Base-by-base conservation (phyloP, 92 coral and sea anemone species). In the Parazoanthus darwini region DNA sequence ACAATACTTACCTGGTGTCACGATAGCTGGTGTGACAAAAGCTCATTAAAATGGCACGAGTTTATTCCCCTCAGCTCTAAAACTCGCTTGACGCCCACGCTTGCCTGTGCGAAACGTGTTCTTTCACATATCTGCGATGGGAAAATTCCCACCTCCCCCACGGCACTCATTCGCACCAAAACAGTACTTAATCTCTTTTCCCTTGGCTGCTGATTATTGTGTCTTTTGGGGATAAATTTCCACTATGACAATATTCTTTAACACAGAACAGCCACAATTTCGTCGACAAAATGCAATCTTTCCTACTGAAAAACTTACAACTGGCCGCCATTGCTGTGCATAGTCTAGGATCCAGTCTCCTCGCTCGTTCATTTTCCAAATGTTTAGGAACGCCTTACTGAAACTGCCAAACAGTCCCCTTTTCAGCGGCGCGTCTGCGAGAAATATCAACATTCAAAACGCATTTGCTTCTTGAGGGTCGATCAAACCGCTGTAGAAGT, bases 311-410 rank as follows among this genome's bases (percentile, higher is more conserved):
- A 23, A 68, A 68, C 18, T 11, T 15, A 8, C 39, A 33, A 73
- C 44, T 74, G 39, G 46, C 22, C 78, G 78, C 78, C 78, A 74
- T 29, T 16, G 1, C 78, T 74, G 78, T 6, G 35, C 77, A 29
- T 29, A 20, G 46, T 74, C 35, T 74, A 74, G 78, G 46, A 35
- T 39, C 78, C 78, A 74, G 78, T 35, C 78, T 74, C 43, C 78
- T 37, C 37, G 46, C 78, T 74, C 78, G 78, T 74, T 74, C 78
- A 36, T 33, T 20, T 36, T 15, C 46, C 7, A 35, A 74, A 36
- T 15, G 46, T 20, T 74, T 74, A 5, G 78, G 78, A 74, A 74
- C 46, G 78, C 78, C 78, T 74, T 36, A 74, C 78, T 11, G 48
- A 74, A 74, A 74, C n/a, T 10, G 46, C 48, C 43, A 3, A 74